Evolutionary conservation across 2,888 invertebrate species (phyloP).

Genomic region (Lacanobia oleracea): DNA sequence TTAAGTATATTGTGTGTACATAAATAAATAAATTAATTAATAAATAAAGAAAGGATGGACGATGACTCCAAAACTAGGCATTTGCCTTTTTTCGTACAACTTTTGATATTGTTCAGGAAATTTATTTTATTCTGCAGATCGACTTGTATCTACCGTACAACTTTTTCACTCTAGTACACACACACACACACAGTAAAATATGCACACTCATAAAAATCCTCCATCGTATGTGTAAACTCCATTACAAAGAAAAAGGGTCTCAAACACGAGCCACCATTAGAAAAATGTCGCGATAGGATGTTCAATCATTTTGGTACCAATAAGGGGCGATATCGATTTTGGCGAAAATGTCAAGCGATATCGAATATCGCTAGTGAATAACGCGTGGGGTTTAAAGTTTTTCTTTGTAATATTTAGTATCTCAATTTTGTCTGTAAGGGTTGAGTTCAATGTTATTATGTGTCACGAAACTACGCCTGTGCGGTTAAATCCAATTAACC

Average conservation of each 20-base stretch:
- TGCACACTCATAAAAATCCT: constrained; percentile 50
- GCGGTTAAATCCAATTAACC: neutral
- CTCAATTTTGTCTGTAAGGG: constrained; percentile 20
- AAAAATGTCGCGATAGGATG: constrained; percentile 91
- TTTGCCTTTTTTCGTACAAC: neutral
- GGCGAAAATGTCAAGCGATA: constrained; percentile 87
- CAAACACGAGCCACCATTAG: constrained; percentile 89
- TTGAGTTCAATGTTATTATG: constrained; percentile 12
- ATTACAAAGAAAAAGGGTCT: constrained; percentile 87
- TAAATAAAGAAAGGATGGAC: neutral
- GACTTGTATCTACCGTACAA: neutral
- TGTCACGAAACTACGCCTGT: neutral
- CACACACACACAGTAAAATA: constrained; percentile 31
- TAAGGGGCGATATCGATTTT: constrained; percentile 90
- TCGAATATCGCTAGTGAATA: constrained; percentile 80
- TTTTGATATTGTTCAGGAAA: too few species aligned
- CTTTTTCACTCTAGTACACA: constrained; percentile 26
- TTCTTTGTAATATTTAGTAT: constrained; percentile 56
- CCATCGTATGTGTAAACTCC: constrained; percentile 76
- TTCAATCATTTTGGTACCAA: constrained; percentile 91
- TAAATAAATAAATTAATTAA: too few species aligned
- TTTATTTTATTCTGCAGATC: neutral
- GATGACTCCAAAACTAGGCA: neutral
- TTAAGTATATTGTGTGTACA: too few species aligned
- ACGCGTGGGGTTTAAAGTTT: constrained; percentile 72